Percentiles rank a stretch among this genome's conserved stretches.
Evolutionary conservation across 2,888 invertebrate species (phyloP).

Genomic region (Hedya salicella): DNA sequence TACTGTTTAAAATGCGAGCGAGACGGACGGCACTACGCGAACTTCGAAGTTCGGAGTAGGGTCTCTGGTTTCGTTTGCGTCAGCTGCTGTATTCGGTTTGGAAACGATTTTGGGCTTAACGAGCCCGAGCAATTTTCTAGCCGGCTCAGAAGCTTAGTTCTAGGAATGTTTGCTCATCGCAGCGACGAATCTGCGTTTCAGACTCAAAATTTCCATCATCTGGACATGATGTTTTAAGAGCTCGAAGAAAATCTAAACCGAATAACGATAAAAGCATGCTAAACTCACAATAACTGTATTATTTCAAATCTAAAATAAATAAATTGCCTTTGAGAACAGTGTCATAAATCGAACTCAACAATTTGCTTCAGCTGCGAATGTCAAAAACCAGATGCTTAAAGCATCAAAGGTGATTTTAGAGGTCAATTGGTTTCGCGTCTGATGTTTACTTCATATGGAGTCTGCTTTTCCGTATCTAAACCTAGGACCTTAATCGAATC

Average conservation of each 20-base stretch:
- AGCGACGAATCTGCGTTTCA: neutral
- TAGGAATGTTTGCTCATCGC: neutral
- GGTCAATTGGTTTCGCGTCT: constrained; percentile 10
- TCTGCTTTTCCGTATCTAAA: constrained; percentile 26
- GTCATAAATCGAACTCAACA: neutral
- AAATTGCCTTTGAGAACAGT: constrained; percentile 2
- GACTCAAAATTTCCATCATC: neutral
- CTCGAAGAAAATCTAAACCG: neutral
- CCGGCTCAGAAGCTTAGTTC: neutral
- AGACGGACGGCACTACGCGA: no score
- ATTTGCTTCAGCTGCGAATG: constrained; percentile 15
- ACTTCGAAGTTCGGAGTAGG: no score
- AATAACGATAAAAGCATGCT: constrained; percentile 5
- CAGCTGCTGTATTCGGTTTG: neutral
- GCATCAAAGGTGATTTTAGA: constrained; percentile 19
- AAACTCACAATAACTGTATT: neutral
- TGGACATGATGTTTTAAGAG: neutral
- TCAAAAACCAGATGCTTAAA: constrained; percentile 5
- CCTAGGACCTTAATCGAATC: neutral
- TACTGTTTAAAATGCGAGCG: no score
- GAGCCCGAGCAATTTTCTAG: neutral
- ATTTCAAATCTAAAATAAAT: neutral
- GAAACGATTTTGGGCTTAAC: neutral
- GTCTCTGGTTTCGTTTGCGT: neutral
- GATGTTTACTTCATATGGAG: constrained; percentile 14